A percentile compares a stretch with the other conserved stretches of the same genome.
These are phyloP conservation scores for Danaus plexippus DNA, from an alignment of 1,140 invertebrate genomes.

Conservation along the genomic window DNA sequence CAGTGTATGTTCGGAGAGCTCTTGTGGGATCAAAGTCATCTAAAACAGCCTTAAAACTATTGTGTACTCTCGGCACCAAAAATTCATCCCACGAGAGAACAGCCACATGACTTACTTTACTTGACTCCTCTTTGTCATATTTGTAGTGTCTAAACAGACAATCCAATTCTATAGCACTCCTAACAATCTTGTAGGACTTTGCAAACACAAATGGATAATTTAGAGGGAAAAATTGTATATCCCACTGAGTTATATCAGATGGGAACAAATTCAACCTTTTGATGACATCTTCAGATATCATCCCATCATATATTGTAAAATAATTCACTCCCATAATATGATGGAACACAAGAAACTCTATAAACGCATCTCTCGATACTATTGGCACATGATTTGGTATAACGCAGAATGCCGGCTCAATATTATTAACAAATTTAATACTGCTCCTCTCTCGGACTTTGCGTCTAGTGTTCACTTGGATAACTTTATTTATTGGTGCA, in stretches of 20 bases:
- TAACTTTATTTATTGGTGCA: slow-evolving; percentile 67
- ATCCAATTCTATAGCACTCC: slow-evolving; percentile 75
- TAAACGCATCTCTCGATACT: slow-evolving; percentile 66
- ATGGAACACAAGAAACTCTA: slow-evolving; percentile 74
- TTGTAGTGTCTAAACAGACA: slow-evolving; percentile 73
- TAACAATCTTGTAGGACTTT: slow-evolving; percentile 59
- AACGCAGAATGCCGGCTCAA: slow-evolving; percentile 70
- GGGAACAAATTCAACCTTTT: slow-evolving; percentile 69
- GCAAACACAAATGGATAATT: slow-evolving; percentile 70
- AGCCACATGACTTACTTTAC: slow-evolving; percentile 70
- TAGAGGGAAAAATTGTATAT: slow-evolving; percentile 69
- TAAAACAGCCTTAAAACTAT: slow-evolving; percentile 56
- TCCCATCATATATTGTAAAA: slow-evolving; percentile 73
- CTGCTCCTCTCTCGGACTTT: slow-evolving; percentile 37
- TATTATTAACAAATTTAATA: slow-evolving; percentile 65
- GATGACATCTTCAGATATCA: slow-evolving; percentile 71
- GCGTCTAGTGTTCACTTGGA: slow-evolving; percentile 60
- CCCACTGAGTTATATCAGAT: slow-evolving; percentile 68
- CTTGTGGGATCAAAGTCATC: slow-evolving; percentile 58
- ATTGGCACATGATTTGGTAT: slow-evolving; percentile 66
- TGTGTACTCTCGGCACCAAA: slow-evolving; percentile 74
- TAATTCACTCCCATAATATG: slow-evolving; percentile 72
- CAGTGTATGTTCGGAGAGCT: slow-evolving; percentile 41
- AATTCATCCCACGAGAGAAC: slow-evolving; percentile 78
- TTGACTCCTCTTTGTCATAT: slow-evolving; percentile 58